Conservation (phyloP, 2,888 invertebrate species). For the Lasius fuliginosus region DNA sequence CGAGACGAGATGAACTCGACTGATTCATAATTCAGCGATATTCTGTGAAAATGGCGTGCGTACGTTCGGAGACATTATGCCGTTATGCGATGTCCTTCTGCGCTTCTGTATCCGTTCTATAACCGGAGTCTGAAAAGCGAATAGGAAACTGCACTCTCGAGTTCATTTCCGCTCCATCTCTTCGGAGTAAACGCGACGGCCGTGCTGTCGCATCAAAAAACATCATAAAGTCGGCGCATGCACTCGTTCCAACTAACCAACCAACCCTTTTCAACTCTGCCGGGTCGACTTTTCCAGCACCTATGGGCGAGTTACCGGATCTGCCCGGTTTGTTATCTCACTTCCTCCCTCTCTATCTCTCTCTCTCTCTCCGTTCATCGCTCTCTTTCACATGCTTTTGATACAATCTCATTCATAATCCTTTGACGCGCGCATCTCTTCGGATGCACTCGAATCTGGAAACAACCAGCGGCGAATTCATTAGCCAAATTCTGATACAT, state of each 20-base stretch:
- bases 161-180: conserved; percentile 80
- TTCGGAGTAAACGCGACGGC: conserved; percentile 58
- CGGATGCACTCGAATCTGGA: conserved; percentile 27
- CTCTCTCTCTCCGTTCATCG: background rate
- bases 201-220: conserved; percentile 79
- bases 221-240: conserved; percentile 77
- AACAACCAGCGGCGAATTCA: conserved; percentile 38
- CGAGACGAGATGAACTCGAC: conserved; percentile 70
- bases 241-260: conserved; percentile 56
- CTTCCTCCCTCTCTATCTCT: background rate
- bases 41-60: conserved; percentile 69
- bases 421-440: conserved; percentile 41
- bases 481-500: conserved; percentile 28
- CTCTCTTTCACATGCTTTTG: conserved; percentile 19
- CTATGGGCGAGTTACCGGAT: conserved; percentile 19
- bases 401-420: conserved; percentile 40
- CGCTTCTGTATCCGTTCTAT: conserved; percentile 79
- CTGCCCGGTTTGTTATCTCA: conserved; percentile 3
- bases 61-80: conserved; percentile 56
- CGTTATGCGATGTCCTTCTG: conserved; percentile 60
- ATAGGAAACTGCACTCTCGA: conserved; percentile 80
- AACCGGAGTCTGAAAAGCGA: conserved; percentile 74
- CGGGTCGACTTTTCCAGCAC: conserved; percentile 55
- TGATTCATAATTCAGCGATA: conserved; percentile 68
- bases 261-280: conserved; percentile 32